Evolutionary conservation across 2,797 vertebrate species (phyloP).

Genomic region (Stomatorhinus walkeri): DNA sequence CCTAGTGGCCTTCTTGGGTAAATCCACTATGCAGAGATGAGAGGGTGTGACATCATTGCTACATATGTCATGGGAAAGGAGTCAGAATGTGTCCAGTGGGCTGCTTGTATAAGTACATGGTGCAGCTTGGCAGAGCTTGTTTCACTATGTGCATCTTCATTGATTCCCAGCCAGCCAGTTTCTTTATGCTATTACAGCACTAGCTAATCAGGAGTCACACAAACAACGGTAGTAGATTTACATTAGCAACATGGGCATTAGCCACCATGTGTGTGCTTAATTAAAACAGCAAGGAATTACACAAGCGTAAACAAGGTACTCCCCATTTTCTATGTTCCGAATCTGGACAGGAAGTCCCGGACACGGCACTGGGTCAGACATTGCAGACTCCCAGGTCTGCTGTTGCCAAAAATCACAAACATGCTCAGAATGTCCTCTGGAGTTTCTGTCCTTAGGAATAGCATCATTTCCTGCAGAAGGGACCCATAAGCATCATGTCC

Average conservation of each 20-base stretch:
- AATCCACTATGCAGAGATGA: neutral
- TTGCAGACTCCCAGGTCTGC: neutral
- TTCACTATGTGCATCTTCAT: neutral
- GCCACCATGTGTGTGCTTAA: neutral
- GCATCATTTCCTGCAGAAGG: neutral
- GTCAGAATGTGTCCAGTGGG: neutral
- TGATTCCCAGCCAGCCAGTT: neutral
- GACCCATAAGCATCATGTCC: neutral
- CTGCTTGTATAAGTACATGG: neutral
- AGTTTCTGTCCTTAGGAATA: neutral
- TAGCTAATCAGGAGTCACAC: neutral
- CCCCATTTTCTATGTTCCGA: neutral
- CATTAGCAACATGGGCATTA: neutral
- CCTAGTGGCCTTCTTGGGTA: neutral
- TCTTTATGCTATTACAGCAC: neutral
- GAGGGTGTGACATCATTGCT: neutral
- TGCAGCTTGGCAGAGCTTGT: neutral
- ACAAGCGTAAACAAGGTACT: neutral
- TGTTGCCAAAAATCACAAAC: neutral
- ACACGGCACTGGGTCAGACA: neutral
- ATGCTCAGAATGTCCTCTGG: neutral
- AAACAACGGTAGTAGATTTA: neutral
- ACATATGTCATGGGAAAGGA: neutral
- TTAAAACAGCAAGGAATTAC: neutral
- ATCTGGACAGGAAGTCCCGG: neutral